Base-by-base conservation (phyloP, 1,140 invertebrate genomes). In the Papilio glaucus region DNA sequence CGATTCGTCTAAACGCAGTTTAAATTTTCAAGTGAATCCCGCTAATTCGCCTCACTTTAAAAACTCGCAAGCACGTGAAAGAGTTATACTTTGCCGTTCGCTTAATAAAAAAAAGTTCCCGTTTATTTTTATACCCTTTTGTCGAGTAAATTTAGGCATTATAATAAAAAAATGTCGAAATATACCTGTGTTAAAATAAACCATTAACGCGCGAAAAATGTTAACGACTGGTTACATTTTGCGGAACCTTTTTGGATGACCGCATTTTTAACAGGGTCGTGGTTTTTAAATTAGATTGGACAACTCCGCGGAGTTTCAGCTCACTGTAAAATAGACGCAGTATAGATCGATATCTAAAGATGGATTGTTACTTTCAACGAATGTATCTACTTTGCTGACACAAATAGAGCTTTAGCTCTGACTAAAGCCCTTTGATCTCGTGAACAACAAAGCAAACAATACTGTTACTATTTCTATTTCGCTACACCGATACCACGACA, bases 231-330 rank as follows among this genome's bases (percentile, higher is more conserved):
- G 63, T 33, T 68, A 68, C 63, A 68, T 45, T 68, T 68, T 68
- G 60, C 15, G 72, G 53, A 75, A 73, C 74, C 71, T 76, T 85
- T 86, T 83, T 84, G 79, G 82, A 79, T 82, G 84, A 81, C 84
- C 86, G 78, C 79, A 82, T 89, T 86, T 90, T 84, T 76, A 90
- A 89, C 80, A 86, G 81, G 89, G 89, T 87, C 89, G 86, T 85
- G 80, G n/a, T 84, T 83, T 87, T 87, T 87, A 90, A 90, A 89
- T 91, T 86, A 87, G 84, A 81, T 80, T 77, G n/a, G 71, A 72
- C 63, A 67, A 68, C 73, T 72, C 76, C 73, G 61, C 75, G 71
- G 74, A 85, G 77, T 78, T 79, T 53, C 73, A 63, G 65, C 80
- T 76, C 78, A 78, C 68, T 68, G 39, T 26, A 68, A 68, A 65